Evolutionary conservation across 2,113 vertebrate genomes (phyloP).

Genomic region (Rhadina sibilatrix): DNA sequence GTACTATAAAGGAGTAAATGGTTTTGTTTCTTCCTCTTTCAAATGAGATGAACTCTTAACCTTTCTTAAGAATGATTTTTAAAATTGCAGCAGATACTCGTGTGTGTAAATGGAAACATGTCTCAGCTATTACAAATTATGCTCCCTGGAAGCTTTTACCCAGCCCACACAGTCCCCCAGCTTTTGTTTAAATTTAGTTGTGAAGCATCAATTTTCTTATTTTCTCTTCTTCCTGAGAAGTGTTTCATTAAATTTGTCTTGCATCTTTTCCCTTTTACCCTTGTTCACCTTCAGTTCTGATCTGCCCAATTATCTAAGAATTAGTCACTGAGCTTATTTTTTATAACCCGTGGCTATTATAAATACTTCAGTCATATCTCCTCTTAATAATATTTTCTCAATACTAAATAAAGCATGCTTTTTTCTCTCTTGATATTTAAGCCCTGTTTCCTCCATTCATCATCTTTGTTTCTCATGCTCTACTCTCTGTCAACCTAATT

Average conservation of each 20-base stretch:
- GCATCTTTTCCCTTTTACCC: neutral
- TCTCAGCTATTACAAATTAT: neutral
- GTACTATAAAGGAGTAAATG: neutral
- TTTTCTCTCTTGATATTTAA: neutral
- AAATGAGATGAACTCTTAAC: neutral
- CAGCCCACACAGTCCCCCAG: neutral
- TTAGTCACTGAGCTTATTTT: conserved; percentile 8
- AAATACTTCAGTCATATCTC: neutral
- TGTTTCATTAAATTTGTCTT: neutral
- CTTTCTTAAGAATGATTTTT: neutral
- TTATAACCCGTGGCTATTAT: neutral
- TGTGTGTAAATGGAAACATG: neutral
- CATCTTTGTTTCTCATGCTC: neutral
- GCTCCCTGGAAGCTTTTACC: neutral
- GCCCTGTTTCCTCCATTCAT: neutral
- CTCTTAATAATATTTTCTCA: neutral
- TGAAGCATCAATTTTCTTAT: neutral
- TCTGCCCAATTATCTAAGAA: neutral
- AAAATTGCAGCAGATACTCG: neutral
- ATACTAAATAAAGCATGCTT: neutral
- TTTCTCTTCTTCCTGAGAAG: neutral
- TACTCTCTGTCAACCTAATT: conserved; percentile 11
- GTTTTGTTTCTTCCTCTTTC: neutral
- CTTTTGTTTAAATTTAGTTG: neutral
- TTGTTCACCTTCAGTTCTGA: neutral